phyloP scores from a whole-genome alignment of 2,888 invertebrate genomes.

The Pachycephus smyrnensis region DNA sequence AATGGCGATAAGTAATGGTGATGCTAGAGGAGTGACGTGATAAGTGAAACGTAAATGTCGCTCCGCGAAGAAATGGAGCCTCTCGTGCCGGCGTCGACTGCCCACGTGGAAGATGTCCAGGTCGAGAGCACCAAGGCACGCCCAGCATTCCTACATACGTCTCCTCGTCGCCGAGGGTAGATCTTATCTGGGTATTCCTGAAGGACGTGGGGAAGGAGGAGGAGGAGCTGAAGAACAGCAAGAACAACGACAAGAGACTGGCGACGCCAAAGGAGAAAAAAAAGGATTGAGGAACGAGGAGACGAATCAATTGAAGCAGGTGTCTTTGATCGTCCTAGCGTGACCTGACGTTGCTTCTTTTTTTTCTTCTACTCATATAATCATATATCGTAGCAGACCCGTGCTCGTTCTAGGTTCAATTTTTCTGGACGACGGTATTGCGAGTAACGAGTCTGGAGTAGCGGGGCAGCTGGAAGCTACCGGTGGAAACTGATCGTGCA shows the following conservation, averaged over 20 bases:
- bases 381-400: no score
- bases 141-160: conserved; percentile 30
- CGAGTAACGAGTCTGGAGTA: no score
- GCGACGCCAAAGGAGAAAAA: background rate
- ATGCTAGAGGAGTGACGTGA: conserved; percentile 18
- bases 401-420: no score
- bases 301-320: conserved; percentile 12
- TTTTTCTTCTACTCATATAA: no score
- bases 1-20: conserved; percentile 11
- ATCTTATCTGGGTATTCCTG: conserved; percentile 15
- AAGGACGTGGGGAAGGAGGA: conserved; percentile 12
- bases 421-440: no score
- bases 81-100: conserved; percentile 24
- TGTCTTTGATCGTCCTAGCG: no score
- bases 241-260: no score
- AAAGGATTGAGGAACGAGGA: conserved; percentile 1
- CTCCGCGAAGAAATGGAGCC: conserved; percentile 15
- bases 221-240: conserved; percentile 12
- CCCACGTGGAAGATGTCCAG: conserved; percentile 35
- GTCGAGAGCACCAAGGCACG: conserved; percentile 28
- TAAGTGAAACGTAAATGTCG: conserved; percentile 11
- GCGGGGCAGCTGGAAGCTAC: background rate
- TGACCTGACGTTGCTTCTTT: no score
- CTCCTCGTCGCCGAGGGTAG: conserved; percentile 12
- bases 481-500: background rate